phyloP scores from a whole-genome alignment of 1,140 invertebrate genomes.

The Drosophila subpulchrella region DNA sequence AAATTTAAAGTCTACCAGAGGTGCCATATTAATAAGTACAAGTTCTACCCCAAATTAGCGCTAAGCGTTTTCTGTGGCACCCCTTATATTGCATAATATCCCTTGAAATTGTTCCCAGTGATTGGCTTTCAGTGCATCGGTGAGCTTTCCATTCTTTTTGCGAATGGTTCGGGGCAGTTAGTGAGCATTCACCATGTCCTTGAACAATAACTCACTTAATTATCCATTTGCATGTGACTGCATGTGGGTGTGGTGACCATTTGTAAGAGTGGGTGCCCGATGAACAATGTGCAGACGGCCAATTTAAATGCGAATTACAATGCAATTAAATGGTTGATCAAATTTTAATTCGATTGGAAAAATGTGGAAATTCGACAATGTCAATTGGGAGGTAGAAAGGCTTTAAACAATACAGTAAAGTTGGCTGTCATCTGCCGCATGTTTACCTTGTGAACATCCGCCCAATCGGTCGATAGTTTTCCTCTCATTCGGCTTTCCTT shows the following conservation, averaged over 20 bases:
- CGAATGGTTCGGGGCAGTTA: constrained; percentile 3
- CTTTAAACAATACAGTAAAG: background rate
- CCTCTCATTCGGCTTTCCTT: background rate
- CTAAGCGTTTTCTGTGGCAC: no score
- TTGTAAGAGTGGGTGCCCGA: background rate
- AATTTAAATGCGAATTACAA: background rate
- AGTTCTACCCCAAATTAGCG: no score
- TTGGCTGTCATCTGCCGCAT: background rate
- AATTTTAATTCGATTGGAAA: background rate
- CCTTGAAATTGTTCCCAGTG: constrained; percentile 8
- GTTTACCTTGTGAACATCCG: constrained; percentile 14
- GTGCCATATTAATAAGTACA: no score
- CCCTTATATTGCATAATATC: no score
- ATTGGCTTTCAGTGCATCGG: background rate
- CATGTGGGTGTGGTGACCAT: background rate
- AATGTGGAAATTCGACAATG: background rate
- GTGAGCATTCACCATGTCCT: constrained; percentile 46
- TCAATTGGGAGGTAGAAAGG: background rate
- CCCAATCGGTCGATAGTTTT: constrained; percentile 25
- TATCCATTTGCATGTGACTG: constrained; percentile 26
- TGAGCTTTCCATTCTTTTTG: constrained; percentile 38
- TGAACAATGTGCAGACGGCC: background rate
- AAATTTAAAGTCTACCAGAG: no score
- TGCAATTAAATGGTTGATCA: background rate
- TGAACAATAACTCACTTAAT: constrained; percentile 68